Evolutionary conservation across 2,888 invertebrate genomes (phyloP).

Genomic region (Sarcophaga variegata): DNA sequence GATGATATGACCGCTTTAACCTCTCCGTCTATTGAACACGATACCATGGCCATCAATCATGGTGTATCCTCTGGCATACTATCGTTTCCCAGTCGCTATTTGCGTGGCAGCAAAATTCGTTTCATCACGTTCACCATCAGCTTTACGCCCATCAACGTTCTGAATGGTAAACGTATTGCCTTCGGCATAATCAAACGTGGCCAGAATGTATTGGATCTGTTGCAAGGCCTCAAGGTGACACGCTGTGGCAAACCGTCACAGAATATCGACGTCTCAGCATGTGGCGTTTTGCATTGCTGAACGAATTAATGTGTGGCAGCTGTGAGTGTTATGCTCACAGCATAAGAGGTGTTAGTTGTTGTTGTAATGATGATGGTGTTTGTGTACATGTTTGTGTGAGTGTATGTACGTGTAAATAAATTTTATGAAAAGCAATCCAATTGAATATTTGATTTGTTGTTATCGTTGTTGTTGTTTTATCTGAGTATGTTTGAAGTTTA

Average conservation of each 20-base stretch:
- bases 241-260: slow-evolving; percentile 74
- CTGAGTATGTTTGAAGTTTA: too few species aligned
- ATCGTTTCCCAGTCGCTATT: slow-evolving; percentile 77
- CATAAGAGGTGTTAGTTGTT: too few species aligned
- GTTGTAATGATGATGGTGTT: too few species aligned
- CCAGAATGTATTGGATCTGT: slow-evolving; percentile 73
- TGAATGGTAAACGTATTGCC: slow-evolving; percentile 79
- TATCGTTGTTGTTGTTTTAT: too few species aligned
- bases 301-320: not conserved
- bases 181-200: slow-evolving; percentile 79
- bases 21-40: slow-evolving; percentile 75
- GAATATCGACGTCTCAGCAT: slow-evolving; percentile 73
- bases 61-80: slow-evolving; percentile 76
- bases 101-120: slow-evolving; percentile 74
- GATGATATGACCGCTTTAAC: slow-evolving; percentile 68
- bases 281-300: slow-evolving; percentile 73
- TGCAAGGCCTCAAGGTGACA: slow-evolving; percentile 75
- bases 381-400: too few species aligned
- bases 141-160: slow-evolving; percentile 77
- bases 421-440: too few species aligned
- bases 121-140: slow-evolving; percentile 78
- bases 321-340: not conserved
- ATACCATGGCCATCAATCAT: slow-evolving; percentile 77
- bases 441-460: too few species aligned
- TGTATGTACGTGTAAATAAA: too few species aligned